A percentile compares a stretch with the other conserved stretches of the same genome.
Evolutionary conservation across 1,140 invertebrate genomes (phyloP).

Genomic region (Diabrotica undecimpunctata): DNA sequence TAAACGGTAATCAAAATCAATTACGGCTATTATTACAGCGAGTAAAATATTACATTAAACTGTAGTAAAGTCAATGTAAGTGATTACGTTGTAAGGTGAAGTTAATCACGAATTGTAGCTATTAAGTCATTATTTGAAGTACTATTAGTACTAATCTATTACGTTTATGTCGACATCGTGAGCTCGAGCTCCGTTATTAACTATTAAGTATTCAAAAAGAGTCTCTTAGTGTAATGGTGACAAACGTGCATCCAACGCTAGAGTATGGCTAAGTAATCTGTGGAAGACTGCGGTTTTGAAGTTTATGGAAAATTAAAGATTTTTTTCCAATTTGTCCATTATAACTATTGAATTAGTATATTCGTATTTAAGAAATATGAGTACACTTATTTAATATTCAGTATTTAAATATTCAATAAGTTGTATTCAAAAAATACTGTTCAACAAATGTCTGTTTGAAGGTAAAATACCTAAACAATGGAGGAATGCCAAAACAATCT

Average conservation of each 20-base stretch:
- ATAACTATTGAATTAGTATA: too few species aligned
- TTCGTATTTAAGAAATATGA: too few species aligned
- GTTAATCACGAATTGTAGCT: not conserved
- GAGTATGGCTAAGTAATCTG: too few species aligned
- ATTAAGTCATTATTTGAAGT: slow-evolving; percentile 3
- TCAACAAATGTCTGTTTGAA: too few species aligned
- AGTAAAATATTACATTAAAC: slow-evolving; percentile 3
- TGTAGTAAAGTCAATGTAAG: not conserved
- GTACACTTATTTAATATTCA: too few species aligned
- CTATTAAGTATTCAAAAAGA: not conserved
- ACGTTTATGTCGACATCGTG: not conserved
- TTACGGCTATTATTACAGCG: not conserved
- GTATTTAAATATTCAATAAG: too few species aligned
- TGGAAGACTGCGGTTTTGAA: too few species aligned
- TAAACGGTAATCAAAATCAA: slow-evolving; percentile 2
- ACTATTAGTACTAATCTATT: slow-evolving; percentile 1
- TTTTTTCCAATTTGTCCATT: too few species aligned
- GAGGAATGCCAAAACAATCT: too few species aligned
- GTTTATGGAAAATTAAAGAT: too few species aligned
- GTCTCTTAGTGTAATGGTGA: not conserved
- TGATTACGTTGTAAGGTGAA: not conserved
- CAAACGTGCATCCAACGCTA: not conserved
- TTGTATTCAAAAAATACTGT: too few species aligned
- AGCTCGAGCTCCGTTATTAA: not conserved
- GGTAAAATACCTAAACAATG: too few species aligned